A percentile compares a stretch with the other conserved stretches of the same genome.
Conservation (phyloP, 2,888 invertebrate genomes). For the Rhabditoides inermis region DNA sequence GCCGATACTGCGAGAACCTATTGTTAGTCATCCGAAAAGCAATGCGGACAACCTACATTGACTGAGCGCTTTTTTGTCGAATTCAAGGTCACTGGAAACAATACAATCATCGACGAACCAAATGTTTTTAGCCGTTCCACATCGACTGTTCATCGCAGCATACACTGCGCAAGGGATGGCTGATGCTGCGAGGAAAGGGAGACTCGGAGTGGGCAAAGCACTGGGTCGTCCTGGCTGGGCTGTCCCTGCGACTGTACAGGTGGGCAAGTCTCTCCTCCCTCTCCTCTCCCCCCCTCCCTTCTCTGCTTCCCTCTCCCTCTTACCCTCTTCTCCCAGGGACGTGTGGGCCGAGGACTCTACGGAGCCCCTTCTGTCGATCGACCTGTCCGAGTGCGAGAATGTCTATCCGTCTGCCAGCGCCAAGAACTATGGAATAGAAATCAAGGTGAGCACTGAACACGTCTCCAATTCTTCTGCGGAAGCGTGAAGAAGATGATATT, state of each 20-base stretch:
- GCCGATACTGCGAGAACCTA: too few species aligned
- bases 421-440: slow-evolving; percentile 51
- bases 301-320: background rate
- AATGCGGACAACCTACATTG: too few species aligned
- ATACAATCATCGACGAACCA: too few species aligned
- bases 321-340: slow-evolving; percentile 28
- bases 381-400: slow-evolving; percentile 47
- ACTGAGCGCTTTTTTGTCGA: too few species aligned
- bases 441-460: slow-evolving; percentile 41
- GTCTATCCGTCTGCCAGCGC: slow-evolving; percentile 47
- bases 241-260: slow-evolving; percentile 47
- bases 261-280: slow-evolving; percentile 8
- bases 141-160: slow-evolving; percentile 44
- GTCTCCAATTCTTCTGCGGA: too few species aligned
- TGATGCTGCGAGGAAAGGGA: slow-evolving; percentile 47
- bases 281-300: background rate
- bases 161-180: slow-evolving; percentile 51
- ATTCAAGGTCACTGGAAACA: too few species aligned
- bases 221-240: slow-evolving; percentile 51
- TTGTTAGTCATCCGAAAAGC: too few species aligned
- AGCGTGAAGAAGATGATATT: too few species aligned
- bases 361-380: slow-evolving; percentile 41
- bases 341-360: slow-evolving; percentile 50
- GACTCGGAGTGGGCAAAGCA: slow-evolving; percentile 50
- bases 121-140: slow-evolving; percentile 25